Percentiles rank a stretch among this genome's conserved stretches.
These are phyloP conservation scores for Cyclophora punctaria DNA, from an alignment of 2,888 invertebrate genomes.

Conservation along the genomic window DNA sequence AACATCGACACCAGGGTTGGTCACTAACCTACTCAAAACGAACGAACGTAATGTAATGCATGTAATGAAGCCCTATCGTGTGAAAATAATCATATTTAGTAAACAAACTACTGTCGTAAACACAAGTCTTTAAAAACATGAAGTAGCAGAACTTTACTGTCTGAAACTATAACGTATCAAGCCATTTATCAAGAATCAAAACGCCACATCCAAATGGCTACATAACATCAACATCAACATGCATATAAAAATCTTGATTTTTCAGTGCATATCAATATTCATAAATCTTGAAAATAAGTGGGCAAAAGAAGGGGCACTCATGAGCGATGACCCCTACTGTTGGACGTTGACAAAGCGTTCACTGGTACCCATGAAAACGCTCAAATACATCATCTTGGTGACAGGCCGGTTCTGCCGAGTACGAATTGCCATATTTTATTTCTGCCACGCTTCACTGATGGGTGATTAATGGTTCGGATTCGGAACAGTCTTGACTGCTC, in stretches of 20 bases:
- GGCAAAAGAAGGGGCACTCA: slow-evolving; percentile 28
- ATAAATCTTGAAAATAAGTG: slow-evolving; percentile 33
- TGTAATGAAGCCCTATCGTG: no score
- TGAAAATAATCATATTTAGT: no score
- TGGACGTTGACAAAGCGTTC: slow-evolving; percentile 71
- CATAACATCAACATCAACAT: no score
- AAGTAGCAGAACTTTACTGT: no score
- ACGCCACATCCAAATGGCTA: no score
- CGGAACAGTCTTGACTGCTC: slow-evolving; percentile 22
- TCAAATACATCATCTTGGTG: slow-evolving; percentile 71
- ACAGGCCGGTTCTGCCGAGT: slow-evolving; percentile 62
- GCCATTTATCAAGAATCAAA: no score
- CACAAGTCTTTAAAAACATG: no score
- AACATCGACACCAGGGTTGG: no score
- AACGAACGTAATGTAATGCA: no score
- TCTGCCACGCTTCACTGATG: slow-evolving; percentile 58
- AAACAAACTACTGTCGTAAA: no score
- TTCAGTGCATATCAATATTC: slow-evolving; percentile 28
- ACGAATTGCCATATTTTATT: slow-evolving; percentile 71
- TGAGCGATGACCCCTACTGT: slow-evolving; percentile 68
- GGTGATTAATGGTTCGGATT: slow-evolving; percentile 61
- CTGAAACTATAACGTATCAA: no score
- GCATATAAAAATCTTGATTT: slow-evolving; percentile 14
- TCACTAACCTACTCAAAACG: no score
- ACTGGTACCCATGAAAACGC: slow-evolving; percentile 67